Percentiles rank a stretch among this genome's conserved stretches.
These are phyloP conservation scores for Sesamia nonagrioides DNA, from an alignment of 1,140 invertebrate genomes.

Conservation along the genomic window DNA sequence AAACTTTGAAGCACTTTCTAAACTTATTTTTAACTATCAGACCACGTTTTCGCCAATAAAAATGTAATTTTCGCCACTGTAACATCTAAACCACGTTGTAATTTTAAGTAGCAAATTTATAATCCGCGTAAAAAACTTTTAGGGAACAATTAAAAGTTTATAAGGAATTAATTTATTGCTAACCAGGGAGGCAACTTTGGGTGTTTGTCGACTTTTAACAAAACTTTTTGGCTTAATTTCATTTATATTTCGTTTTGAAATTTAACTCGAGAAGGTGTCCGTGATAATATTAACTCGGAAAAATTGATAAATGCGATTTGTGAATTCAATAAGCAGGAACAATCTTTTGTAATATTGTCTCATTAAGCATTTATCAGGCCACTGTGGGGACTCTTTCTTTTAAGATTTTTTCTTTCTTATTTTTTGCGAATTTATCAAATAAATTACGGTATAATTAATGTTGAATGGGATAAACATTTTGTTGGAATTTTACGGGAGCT, in stretches of 20 bases:
- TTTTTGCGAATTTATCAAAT: too few relatives aligned
- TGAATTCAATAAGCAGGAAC: slow-evolving; percentile 7
- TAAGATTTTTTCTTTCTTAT: too few relatives aligned
- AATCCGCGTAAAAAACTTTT: slow-evolving; percentile 24
- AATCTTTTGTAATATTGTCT: background rate
- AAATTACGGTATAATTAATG: too few relatives aligned
- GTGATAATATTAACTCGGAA: slow-evolving; percentile 18
- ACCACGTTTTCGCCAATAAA: slow-evolving; percentile 1
- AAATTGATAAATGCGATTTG: slow-evolving; percentile 24
- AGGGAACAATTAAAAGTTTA: slow-evolving; percentile 42
- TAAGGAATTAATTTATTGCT: slow-evolving; percentile 46
- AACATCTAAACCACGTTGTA: slow-evolving; percentile 7
- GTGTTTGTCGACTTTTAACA: slow-evolving; percentile 38
- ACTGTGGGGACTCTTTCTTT: too few relatives aligned
- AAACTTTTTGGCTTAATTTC: slow-evolving; percentile 43
- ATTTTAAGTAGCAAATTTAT: slow-evolving; percentile 23
- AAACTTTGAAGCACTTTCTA: background rate
- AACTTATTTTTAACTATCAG: background rate
- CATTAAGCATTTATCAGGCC: too few relatives aligned
- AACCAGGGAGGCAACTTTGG: slow-evolving; percentile 26
- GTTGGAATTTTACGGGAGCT: too few relatives aligned
- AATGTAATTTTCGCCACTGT: background rate
- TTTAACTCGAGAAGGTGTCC: slow-evolving; percentile 27
- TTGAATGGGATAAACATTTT: too few relatives aligned
- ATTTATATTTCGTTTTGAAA: slow-evolving; percentile 38